Conservation (phyloP, 2,113 vertebrate genomes). For the Dipodomys stephensi region DNA sequence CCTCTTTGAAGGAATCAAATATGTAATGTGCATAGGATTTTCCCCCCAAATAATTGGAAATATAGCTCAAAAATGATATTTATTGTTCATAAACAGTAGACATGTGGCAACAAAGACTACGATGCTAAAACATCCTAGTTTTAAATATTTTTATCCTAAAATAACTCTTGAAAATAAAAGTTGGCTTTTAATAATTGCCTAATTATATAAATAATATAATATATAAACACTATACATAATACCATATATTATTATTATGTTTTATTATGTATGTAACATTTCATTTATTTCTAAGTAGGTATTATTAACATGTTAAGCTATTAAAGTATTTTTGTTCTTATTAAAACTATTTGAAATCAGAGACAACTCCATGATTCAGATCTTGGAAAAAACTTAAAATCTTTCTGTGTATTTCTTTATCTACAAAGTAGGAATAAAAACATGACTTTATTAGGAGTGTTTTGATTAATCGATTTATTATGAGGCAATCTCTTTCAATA, state of each 20-base stretch:
- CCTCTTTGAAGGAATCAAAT: background rate
- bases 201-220: background rate
- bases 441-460: background rate
- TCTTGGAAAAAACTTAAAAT: background rate
- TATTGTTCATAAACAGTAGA: background rate
- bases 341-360: conserved; percentile 36
- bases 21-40: background rate
- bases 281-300: background rate
- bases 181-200: background rate
- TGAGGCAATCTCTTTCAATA: background rate
- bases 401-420: background rate
- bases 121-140: background rate
- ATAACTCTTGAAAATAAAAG: background rate
- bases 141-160: conserved; percentile 24
- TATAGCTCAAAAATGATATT: background rate
- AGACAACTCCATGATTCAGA: background rate
- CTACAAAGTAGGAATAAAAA: background rate
- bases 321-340: background rate
- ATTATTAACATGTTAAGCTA: background rate
- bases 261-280: no score
- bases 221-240: no score
- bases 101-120: background rate
- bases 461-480: background rate
- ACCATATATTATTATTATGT: no score
- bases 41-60: background rate